A percentile compares a stretch with the other conserved stretches of the same genome.
These are phyloP conservation scores for Formica selysi DNA, from an alignment of 1,140 invertebrate species.

Conservation along the genomic window DNA sequence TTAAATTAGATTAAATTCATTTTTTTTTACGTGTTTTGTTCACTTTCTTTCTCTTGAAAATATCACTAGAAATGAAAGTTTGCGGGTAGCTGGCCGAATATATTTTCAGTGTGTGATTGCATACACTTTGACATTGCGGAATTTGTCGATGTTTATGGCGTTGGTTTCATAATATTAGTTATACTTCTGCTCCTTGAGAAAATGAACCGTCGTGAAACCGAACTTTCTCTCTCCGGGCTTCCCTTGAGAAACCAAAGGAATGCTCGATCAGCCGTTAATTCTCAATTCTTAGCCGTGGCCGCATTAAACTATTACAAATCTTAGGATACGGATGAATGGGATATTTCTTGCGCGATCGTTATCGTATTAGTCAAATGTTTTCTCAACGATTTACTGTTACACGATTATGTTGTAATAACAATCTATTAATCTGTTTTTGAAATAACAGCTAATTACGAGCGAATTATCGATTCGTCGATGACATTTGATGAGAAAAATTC, in stretches of 20 bases:
- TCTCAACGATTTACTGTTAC: not conserved
- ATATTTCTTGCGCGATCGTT: slow-evolving; percentile 30
- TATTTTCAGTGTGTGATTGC: slow-evolving; percentile 43
- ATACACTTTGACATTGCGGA: slow-evolving; percentile 71
- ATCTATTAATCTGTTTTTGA: slow-evolving; percentile 14
- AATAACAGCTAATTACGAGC: not conserved
- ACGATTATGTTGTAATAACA: slow-evolving; percentile 13
- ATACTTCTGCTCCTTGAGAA: slow-evolving; percentile 62
- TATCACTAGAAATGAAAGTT: slow-evolving; percentile 20
- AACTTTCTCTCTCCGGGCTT: slow-evolving; percentile 68
- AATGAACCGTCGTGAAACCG: slow-evolving; percentile 64
- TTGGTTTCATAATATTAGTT: slow-evolving; percentile 74
- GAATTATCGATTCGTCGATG: slow-evolving; percentile 6
- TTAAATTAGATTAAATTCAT: not conserved
- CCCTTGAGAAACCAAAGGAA: slow-evolving; percentile 65
- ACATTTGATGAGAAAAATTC: not conserved
- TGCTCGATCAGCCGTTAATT: slow-evolving; percentile 46
- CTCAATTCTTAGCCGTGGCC: slow-evolving; percentile 44
- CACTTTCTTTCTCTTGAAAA: not conserved
- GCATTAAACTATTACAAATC: slow-evolving; percentile 62
- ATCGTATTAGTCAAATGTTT: slow-evolving; percentile 24
- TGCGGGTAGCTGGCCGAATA: not conserved
- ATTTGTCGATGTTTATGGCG: slow-evolving; percentile 65
- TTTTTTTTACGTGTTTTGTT: no score
- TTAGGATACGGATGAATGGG: slow-evolving; percentile 45